Base-by-base conservation (phyloP, 2,888 invertebrate genomes). In the Napeogenes sylphis region DNA sequence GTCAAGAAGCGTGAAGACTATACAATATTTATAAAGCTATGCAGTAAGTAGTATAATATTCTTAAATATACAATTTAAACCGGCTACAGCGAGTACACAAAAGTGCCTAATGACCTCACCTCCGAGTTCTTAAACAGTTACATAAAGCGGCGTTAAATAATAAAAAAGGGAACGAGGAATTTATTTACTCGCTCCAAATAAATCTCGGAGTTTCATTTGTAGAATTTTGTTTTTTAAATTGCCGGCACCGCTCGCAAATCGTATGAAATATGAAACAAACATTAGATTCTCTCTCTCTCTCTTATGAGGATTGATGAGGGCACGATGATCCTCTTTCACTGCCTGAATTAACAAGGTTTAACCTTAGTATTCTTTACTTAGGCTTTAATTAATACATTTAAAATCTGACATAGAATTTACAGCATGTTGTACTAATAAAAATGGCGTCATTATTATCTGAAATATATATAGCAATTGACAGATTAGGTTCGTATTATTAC, bases 131-230 rank as follows among this genome's bases (percentile, higher is more conserved):
- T 45, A 62, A 61, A 47, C 55, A 55, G 55, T 45, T 57, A 54
- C 55, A 14, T 45, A 58, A 62, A 62, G 67, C 71, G 73, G 76
- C 76, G 75, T 73, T 80, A 80, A 79, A 79, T 81, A 80, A 81
- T 79, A 79, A 78, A n/a, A 81, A 80, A 75, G 69, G 74, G 74
- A 77, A 73, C 70, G 74, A 76, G 74, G 77, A 79, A 79, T 78
- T 77, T 79, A 74, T 67, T 68, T 67, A 63, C 61, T 61, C 74
- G 78, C 73, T 77, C 75, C 75, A 69, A 79, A 82, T 82, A 83
- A 84, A 83, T 82, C 79, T 80, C 74, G 65, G 65, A 64, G 75
- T 75, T 79, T 76, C 77, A 75, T 80, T 82, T 80, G 74, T 75
- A 74, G 73, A 71, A 72, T 70, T 70, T 71, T 68, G 70, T 71